phyloP scores from a whole-genome alignment of 1,140 invertebrate species.

The Periplaneta americana region DNA sequence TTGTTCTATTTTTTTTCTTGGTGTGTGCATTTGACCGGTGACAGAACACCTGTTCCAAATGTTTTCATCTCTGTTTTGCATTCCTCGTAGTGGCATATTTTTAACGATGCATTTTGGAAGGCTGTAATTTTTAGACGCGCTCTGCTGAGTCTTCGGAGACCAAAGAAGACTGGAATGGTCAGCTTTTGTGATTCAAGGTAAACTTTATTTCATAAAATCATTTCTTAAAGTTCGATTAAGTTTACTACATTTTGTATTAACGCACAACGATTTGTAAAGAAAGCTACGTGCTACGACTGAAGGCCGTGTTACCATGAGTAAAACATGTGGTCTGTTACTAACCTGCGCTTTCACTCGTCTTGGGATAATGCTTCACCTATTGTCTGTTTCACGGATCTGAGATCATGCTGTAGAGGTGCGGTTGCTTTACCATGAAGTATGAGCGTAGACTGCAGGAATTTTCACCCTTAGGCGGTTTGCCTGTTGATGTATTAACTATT shows the following conservation, averaged over 20 bases:
- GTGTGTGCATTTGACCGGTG: background rate
- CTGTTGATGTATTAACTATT: no score
- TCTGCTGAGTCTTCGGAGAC: no score
- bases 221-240: no score
- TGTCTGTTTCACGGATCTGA: background rate
- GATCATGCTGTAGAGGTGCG: background rate
- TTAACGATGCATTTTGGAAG: background rate
- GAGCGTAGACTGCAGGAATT: background rate
- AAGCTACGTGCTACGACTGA: no score
- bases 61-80: background rate
- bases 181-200: background rate
- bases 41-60: background rate
- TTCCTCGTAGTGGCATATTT: background rate
- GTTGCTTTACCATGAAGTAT: background rate
- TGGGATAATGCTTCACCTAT: background rate
- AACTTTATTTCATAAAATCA: no score
- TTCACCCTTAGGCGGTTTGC: background rate
- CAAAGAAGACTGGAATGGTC: background rate
- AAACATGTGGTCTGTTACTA: no score
- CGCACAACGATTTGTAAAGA: no score
- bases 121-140: background rate
- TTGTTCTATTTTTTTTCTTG: background rate
- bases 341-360: background rate
- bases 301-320: no score
- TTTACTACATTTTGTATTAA: no score